Percentiles rank a stretch among this genome's conserved stretches.
phyloP scores from a whole-genome alignment of 2,797 vertebrate genomes.

The Furcifer pardalis region DNA sequence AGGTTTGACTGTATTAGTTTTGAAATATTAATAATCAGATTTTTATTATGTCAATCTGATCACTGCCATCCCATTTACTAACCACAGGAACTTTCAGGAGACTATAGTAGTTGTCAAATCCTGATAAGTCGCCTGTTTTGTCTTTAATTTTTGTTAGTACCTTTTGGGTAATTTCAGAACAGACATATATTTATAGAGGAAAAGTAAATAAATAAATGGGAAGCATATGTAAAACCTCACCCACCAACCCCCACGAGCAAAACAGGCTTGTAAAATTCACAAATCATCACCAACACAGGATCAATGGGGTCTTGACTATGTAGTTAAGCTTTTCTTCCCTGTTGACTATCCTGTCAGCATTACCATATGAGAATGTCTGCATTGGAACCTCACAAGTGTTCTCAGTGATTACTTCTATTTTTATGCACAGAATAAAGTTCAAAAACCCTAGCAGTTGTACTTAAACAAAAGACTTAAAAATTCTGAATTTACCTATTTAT shows the following conservation, averaged over 20 bases:
- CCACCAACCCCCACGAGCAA: not conserved
- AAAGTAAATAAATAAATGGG: conserved; percentile 20
- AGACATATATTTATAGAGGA: not conserved
- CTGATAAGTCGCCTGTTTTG: not conserved
- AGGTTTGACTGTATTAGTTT: no score
- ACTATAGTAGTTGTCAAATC: conserved; percentile 32
- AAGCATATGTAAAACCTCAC: not conserved
- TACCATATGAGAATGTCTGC: not conserved
- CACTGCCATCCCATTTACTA: conserved; percentile 30
- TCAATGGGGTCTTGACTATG: not conserved
- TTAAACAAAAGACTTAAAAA: conserved; percentile 19
- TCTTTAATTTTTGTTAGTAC: not conserved
- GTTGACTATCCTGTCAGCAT: not conserved
- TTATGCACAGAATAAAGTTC: not conserved
- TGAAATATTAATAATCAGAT: conserved; percentile 5
- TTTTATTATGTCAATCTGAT: conserved; percentile 34
- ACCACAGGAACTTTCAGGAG: conserved; percentile 51
- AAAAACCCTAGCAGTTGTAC: not conserved
- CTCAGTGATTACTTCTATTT: not conserved
- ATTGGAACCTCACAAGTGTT: not conserved
- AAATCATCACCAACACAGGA: not conserved
- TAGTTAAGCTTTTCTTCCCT: not conserved
- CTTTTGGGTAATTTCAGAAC: not conserved
- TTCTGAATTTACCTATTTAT: conserved; percentile 19
- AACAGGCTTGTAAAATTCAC: not conserved